These are phyloP conservation scores for Cromileptes altivelis DNA, from an alignment of 2,113 vertebrate species.

Conservation along the genomic window DNA sequence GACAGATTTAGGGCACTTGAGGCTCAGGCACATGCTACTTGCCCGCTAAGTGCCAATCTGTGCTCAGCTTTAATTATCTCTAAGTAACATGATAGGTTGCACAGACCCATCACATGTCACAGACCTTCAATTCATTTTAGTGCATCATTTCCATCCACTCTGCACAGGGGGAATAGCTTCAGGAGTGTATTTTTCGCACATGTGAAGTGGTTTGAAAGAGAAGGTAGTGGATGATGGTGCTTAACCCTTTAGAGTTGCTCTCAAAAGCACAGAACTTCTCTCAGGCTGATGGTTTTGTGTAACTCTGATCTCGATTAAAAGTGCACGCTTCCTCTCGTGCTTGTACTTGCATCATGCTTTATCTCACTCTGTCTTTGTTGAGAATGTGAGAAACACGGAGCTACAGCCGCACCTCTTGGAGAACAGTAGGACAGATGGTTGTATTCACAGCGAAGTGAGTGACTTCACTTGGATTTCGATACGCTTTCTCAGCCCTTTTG, in stretches of 20 bases:
- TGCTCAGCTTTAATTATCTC: constrained; percentile 66
- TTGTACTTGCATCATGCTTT: neutral
- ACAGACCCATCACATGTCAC: constrained; percentile 41
- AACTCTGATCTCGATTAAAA: constrained; percentile 8
- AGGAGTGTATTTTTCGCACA: constrained; percentile 23
- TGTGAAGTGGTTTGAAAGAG: constrained; percentile 51
- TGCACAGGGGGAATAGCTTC: constrained; percentile 16
- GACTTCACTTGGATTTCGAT: constrained; percentile 55
- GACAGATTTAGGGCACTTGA: constrained; percentile 61
- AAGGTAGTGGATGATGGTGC: constrained; percentile 35
- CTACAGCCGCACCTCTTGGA: constrained; percentile 11
- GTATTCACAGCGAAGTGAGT: constrained; percentile 26
- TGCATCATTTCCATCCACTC: constrained; percentile 19
- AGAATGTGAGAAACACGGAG: neutral
- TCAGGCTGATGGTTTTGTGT: constrained; percentile 4
- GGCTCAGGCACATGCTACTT: constrained; percentile 21
- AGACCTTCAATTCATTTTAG: constrained; percentile 43
- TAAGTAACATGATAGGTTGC: constrained; percentile 53
- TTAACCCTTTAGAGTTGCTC: constrained; percentile 25
- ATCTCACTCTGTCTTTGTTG: neutral
- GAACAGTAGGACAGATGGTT: constrained; percentile 38
- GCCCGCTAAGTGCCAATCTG: constrained; percentile 34
- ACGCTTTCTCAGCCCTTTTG: constrained; percentile 8
- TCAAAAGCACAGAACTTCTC: constrained; percentile 29
- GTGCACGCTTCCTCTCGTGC: neutral